These are phyloP conservation scores for Neomicropteryx cornuta DNA, from an alignment of 1,140 invertebrate genomes.

Conservation along the genomic window DNA sequence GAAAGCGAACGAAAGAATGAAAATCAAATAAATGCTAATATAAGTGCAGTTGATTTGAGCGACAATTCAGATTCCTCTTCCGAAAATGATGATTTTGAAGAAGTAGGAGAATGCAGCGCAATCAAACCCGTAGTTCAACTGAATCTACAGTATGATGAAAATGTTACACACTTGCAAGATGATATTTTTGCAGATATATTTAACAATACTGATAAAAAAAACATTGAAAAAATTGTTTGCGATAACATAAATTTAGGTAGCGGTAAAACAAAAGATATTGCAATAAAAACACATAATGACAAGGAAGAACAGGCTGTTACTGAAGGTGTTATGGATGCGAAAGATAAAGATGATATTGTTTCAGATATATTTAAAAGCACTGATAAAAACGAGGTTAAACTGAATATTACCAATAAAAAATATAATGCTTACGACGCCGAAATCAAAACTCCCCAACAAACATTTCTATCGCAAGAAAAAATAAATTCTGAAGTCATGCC, in stretches of 20 bases:
- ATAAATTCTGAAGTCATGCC: too few relatives aligned
- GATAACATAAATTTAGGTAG: conserved; percentile 9
- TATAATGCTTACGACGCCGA: background rate
- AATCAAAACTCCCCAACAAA: too few relatives aligned
- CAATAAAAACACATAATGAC: conserved; percentile 8
- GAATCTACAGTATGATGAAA: conserved; percentile 22
- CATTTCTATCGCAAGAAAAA: too few relatives aligned
- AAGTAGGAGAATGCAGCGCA: conserved; percentile 27
- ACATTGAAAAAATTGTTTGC: conserved; percentile 5
- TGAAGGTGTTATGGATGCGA: conserved; percentile 9
- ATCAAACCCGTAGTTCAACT: conserved; percentile 24
- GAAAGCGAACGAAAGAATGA: too few relatives aligned
- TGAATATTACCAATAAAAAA: conserved; percentile 3
- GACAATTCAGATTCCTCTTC: too few relatives aligned
- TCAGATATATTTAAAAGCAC: background rate
- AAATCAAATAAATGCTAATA: too few relatives aligned
- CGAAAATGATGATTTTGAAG: conserved; percentile 47
- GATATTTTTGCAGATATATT: conserved; percentile 63
- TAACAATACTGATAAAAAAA: conserved; percentile 14
- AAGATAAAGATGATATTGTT: conserved; percentile 8
- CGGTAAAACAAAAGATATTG: conserved; percentile 5
- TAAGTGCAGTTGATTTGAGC: too few relatives aligned
- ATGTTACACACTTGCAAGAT: conserved; percentile 36
- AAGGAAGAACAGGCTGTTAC: conserved; percentile 9
- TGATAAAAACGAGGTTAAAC: background rate